Base-by-base conservation (phyloP, 2,113 vertebrate genomes). In the Tauraco erythrolophus region DNA sequence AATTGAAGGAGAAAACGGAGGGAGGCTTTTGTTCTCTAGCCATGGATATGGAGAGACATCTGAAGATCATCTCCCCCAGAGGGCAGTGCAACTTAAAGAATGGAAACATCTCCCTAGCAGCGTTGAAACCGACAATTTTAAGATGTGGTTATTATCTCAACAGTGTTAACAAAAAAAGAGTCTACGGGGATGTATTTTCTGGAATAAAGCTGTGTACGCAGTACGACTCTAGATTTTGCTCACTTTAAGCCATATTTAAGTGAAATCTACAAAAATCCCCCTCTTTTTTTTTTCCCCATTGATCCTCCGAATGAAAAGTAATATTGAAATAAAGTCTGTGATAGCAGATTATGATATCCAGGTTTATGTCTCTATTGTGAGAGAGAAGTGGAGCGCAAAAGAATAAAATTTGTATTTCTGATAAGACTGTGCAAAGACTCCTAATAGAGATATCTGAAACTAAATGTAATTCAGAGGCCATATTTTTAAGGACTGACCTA, bases 41-140 rank as follows among this genome's bases (percentile, higher is more conserved):
- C 13, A 0, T 21, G 19, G 37, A 15, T 35, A 2, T 15, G 50
- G 50, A 89, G 37, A 28, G 48, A 30, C 12, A 46, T 46, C 28
- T 62, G 11, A 78, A 62, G 41, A 90, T 43, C 64, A 31, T 91
- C 50, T 91, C 97, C 98, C 45, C 88, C 96, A 98, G 98, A 96
- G 97, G 97, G 98, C 98, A 98, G 97, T 97, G 92, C 96, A 95
- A 90, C 92, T 96, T 96, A 89, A 98, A 60, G 94, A 90, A 97
- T 97, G 39, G 56, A 79, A 96, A 57, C 41, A 4, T 33, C 51
- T 88, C 28, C 24, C 28, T 13, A 35, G 11, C 9, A 0, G 28
- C 2, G 0, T 28, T 57, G 41, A 84, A 72, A 78, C 45, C 1
- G 1, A 19, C 50, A 35, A 14, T 28, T 46, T 35, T 74, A 78